Evolutionary conservation across 2,113 vertebrate genomes (phyloP), one percentile per base, ranked within the genome.

Genomic region (Oreochromis spilurus): DNA sequence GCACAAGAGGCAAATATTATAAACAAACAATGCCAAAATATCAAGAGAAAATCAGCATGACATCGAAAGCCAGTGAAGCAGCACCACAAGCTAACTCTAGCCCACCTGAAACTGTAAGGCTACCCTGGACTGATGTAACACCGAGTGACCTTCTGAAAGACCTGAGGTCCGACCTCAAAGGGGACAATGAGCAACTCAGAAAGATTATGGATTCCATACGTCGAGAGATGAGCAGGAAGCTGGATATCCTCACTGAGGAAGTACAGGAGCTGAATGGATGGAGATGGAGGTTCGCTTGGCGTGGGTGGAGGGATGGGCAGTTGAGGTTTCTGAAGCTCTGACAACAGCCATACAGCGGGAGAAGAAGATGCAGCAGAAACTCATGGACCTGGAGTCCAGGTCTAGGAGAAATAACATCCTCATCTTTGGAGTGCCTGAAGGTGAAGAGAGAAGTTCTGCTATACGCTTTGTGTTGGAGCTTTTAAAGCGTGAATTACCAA

Each of bases 141-240:
- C 7, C 4, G 0, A 58, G 13, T 3, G 55, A 58, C 24, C 24
- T 58, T 0, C 55, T 58, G 26, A 58, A 58, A 58, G 55, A 58
- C 55, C 55, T 29, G 55, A 58, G 26, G 24, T 2, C 55, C 4
- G 7, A 9, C 55, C 24, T 29, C 2, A 57, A 57, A 0, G 24
- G 24, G 55, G 3, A 58, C 55, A 58, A 58, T 3, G 3, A 58
- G 1, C 26, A 54, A 9, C 11, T 54, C 1, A 1, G 77, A 36
- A 79, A 38, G 29, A n/a, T 31, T 31, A 54, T 6, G 19, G 31
- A 21, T 7, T 10, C 75, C 10, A 0, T n/a, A 52, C 2, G 1
- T 36, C 2, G 6, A 55, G 78, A 26, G n/a, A 19, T 0, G 2
- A 0, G 52, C 78, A 82, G 57, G 7, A 82, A 82, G 19, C 40